Base-by-base conservation (phyloP, 2,797 vertebrate genomes). In the Chelon labrosus region DNA sequence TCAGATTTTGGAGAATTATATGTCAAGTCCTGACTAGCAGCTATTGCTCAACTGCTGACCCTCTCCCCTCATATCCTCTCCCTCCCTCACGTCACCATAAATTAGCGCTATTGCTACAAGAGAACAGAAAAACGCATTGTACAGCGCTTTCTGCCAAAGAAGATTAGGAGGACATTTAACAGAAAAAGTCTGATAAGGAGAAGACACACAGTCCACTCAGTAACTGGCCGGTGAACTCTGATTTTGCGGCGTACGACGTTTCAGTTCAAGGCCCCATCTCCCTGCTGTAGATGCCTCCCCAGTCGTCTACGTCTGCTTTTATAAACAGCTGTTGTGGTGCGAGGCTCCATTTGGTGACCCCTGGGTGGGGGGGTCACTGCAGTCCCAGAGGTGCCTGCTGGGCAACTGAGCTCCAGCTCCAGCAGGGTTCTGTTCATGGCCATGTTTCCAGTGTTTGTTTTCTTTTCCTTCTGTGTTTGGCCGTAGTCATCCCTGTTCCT, bases 381-480 rank as follows among this genome's bases (percentile, higher is more conserved):
- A 58, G 79, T 92, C 91, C 90, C 93, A 81, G 83, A 79, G 88
- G 89, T 88, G 84, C 89, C 82, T 67, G 75, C 31, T 65, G 88
- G 85, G 87, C 79, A 80, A 78, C 77, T 44, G 77, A 70, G 83
- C 81, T 87, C 82, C 78, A 85, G 76, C 82, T 87, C 84, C 79
- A 69, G 79, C 62, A 75, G 86, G 85, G 81, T 83, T 90, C 89
- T 88, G 85, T 75, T 88, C 84, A 85, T 86, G 84, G 84, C 80
- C 82, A 74, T 90, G 87, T 89, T 92, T 89, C 80, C 80, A 90
- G 4, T 87, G 80, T 93, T 93, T 91, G 86, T 92, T 93, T 92
- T 90, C 70, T 82, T 80, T 90, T 85, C 81, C 71, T 68, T 79
- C 72, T 83, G 70, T 90, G 89, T 92, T 93, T 92, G 87, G 80